These are phyloP conservation scores for Gnathonemus echidnorhynchus DNA, from an alignment of 2,113 vertebrate genomes.

Conservation along the genomic window DNA sequence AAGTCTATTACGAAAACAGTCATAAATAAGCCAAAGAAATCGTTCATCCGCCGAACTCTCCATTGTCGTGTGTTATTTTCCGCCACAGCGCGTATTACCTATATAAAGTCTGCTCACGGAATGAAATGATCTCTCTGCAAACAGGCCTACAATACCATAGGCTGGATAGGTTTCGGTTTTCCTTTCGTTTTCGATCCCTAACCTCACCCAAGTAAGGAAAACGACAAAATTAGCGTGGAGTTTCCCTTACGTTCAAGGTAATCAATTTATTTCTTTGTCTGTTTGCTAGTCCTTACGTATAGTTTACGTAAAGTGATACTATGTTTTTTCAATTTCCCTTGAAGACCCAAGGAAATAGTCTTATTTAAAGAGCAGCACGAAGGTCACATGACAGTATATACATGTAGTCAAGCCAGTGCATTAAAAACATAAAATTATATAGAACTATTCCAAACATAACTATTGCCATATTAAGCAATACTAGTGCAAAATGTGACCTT, in stretches of 20 bases:
- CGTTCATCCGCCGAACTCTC: background rate
- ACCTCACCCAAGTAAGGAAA: background rate
- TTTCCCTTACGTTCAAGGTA: background rate
- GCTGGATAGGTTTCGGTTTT: slow-evolving; percentile 7
- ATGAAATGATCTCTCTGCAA: background rate
- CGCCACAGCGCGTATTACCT: background rate
- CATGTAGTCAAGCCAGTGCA: background rate
- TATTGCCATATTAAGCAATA: background rate
- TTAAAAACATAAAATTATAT: background rate
- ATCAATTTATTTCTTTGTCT: background rate
- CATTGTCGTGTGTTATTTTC: background rate
- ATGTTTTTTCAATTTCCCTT: background rate
- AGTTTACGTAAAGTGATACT: background rate
- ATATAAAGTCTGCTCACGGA: background rate
- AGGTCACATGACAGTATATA: background rate
- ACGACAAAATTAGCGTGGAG: background rate
- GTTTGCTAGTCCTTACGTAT: background rate
- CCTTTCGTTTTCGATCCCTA: slow-evolving; percentile 3
- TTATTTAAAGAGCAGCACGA: background rate
- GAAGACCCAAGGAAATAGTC: background rate
- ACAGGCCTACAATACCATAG: background rate
- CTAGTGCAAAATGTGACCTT: background rate
- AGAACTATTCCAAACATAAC: background rate
- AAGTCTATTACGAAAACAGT: slow-evolving; percentile 23
- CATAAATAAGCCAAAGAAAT: background rate